Evolutionary conservation across 2,888 invertebrate genomes (phyloP).

Genomic region (Andrena praecox): DNA sequence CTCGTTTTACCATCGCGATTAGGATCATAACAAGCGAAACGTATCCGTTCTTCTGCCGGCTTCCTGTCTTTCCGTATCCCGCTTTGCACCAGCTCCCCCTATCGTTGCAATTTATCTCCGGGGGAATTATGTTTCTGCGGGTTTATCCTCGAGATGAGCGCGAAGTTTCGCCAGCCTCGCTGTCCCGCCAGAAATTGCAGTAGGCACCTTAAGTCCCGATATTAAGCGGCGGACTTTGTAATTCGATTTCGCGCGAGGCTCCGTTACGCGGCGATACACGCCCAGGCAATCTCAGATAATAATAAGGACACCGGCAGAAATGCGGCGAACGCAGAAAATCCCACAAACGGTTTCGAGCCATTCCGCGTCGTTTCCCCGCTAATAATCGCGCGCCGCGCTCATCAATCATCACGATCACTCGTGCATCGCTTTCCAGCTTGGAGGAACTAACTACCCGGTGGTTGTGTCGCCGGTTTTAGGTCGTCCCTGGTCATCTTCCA

Average conservation of each 20-base stretch:
- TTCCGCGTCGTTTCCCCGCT: slow-evolving; percentile 34
- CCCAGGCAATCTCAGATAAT: neutral
- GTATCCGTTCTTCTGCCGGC: neutral
- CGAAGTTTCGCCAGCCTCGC: neutral
- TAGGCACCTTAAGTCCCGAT: neutral
- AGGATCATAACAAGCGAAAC: neutral
- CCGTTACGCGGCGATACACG: neutral
- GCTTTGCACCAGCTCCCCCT: neutral
- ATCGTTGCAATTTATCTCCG: neutral
- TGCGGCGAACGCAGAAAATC: slow-evolving; percentile 16
- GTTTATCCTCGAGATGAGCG: neutral
- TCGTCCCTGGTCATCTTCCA: slow-evolving; percentile 6
- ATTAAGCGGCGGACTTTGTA: neutral
- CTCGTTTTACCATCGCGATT: neutral
- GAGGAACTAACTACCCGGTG: slow-evolving; percentile 53
- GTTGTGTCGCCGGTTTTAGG: slow-evolving; percentile 28
- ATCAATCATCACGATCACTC: slow-evolving; percentile 68
- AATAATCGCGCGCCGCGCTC: slow-evolving; percentile 61
- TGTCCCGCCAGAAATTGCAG: neutral
- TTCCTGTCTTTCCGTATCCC: neutral
- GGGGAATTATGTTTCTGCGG: neutral
- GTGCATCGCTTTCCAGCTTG: slow-evolving; percentile 73
- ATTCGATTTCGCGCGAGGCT: slow-evolving; percentile 10
- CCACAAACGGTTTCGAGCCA: slow-evolving; percentile 24
- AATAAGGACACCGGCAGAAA: neutral